These are phyloP conservation scores for Champsocephalus esox DNA, from an alignment of 2,797 vertebrate species.

Conservation along the genomic window DNA sequence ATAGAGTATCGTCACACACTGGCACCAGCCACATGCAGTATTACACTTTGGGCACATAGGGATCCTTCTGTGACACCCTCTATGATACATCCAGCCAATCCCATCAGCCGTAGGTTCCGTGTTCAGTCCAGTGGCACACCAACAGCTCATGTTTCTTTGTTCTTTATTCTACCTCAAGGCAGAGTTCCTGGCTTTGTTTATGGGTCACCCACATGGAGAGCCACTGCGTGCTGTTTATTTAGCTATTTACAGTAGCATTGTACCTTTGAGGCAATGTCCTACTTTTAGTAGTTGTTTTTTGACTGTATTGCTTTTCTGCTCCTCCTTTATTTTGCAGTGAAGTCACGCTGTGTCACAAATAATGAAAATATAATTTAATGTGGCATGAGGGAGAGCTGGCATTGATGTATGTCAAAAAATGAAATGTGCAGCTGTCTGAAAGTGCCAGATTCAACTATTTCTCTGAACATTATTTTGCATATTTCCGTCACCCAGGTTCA, in stretches of 20 bases:
- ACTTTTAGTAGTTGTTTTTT: slow-evolving; percentile 48
- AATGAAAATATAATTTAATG: slow-evolving; percentile 51
- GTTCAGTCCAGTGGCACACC: not conserved
- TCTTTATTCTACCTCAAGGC: slow-evolving; percentile 76
- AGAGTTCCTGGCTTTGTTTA: slow-evolving; percentile 73
- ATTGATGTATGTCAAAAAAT: slow-evolving; percentile 33
- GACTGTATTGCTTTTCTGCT: slow-evolving; percentile 17
- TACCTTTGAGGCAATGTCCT: slow-evolving; percentile 64
- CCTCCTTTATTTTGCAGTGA: slow-evolving; percentile 23
- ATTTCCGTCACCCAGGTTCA: slow-evolving; percentile 59
- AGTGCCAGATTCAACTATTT: slow-evolving; percentile 55
- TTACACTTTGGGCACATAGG: not conserved
- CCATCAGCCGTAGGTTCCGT: not conserved
- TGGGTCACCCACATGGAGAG: slow-evolving; percentile 81
- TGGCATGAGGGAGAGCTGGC: slow-evolving; percentile 14
- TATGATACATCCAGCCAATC: not conserved
- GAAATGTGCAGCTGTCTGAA: slow-evolving; percentile 46
- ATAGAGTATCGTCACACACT: not conserved
- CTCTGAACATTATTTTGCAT: slow-evolving; percentile 59
- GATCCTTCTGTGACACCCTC: not conserved
- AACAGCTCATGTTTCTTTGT: slow-evolving; percentile 42
- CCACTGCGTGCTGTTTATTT: slow-evolving; percentile 66
- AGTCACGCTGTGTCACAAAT: slow-evolving; percentile 18
- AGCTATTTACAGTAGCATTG: slow-evolving; percentile 67
- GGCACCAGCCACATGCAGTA: not conserved